These are phyloP conservation scores for Dipodomys spectabilis DNA, from an alignment of 2,113 vertebrate genomes.

Conservation along the genomic window DNA sequence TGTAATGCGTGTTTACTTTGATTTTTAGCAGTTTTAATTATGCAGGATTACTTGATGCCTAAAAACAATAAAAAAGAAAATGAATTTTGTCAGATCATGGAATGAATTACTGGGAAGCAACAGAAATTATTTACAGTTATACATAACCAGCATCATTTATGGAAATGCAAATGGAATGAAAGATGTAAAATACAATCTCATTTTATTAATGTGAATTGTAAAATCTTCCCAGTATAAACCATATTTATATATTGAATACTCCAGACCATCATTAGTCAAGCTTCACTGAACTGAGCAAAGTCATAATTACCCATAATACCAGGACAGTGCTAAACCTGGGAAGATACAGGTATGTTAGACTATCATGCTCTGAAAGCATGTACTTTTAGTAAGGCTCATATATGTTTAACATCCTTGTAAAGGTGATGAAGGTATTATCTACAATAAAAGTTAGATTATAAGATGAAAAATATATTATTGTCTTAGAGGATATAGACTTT, in stretches of 20 bases:
- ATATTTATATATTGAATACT: background rate
- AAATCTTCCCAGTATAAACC: background rate
- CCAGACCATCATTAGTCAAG: fast-evolving
- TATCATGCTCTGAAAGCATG: background rate
- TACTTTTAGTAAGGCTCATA: background rate
- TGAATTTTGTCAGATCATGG: background rate
- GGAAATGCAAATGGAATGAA: background rate
- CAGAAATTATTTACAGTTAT: background rate
- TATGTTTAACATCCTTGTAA: background rate
- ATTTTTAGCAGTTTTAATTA: constrained; percentile 19
- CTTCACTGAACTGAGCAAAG: background rate
- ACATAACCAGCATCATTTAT: background rate
- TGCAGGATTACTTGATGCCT: background rate
- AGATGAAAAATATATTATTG: background rate
- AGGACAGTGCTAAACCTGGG: background rate
- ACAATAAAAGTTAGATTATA: constrained; percentile 1
- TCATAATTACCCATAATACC: background rate
- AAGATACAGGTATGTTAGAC: background rate
- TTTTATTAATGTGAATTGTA: background rate
- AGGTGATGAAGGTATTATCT: background rate
- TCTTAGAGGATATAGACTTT: background rate
- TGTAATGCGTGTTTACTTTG: background rate
- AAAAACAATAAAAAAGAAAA: background rate
- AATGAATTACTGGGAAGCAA: background rate
- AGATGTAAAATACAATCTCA: background rate